These are phyloP conservation scores for Rhodophaea formosa DNA, from an alignment of 2,888 invertebrate genomes.

Conservation along the genomic window DNA sequence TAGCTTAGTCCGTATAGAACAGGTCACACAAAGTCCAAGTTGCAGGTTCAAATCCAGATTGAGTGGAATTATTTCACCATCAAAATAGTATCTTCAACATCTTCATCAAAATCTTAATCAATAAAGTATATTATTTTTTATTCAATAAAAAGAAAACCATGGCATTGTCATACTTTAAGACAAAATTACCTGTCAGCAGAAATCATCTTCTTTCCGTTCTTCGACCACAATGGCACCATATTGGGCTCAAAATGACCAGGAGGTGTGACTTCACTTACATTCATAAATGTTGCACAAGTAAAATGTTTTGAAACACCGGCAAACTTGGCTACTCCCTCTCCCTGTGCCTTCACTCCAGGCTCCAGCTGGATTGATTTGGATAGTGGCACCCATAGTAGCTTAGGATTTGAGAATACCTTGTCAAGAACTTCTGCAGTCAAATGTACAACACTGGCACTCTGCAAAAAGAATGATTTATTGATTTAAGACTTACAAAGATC, in stretches of 20 bases:
- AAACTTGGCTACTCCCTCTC: conserved; percentile 85
- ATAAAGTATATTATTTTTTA: no score
- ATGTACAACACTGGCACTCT: conserved; percentile 92
- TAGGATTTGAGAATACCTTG: conserved; percentile 81
- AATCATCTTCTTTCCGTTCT: conserved; percentile 86
- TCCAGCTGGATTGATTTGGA: conserved; percentile 84
- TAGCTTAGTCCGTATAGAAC: no score
- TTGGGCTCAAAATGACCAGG: conserved; percentile 86
- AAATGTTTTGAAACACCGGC: conserved; percentile 81
- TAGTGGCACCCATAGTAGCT: conserved; percentile 87
- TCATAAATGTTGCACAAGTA: conserved; percentile 83
- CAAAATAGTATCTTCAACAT: no score
- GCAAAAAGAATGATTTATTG: conserved; percentile 32
- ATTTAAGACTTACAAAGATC: no score
- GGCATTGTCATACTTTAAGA: no score
- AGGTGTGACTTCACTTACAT: conserved; percentile 85
- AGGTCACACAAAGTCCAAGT: no score
- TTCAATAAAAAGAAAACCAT: no score
- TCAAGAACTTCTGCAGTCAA: conserved; percentile 88
- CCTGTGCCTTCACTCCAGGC: conserved; percentile 83
- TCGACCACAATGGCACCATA: conserved; percentile 89
- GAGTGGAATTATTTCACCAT: no score
- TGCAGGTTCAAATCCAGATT: no score
- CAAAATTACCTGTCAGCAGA: conserved; percentile 77
- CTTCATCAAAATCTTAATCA: no score